These are phyloP conservation scores for Rhadinocentrus ornatus DNA, from an alignment of 2,797 vertebrate genomes.

Conservation along the genomic window DNA sequence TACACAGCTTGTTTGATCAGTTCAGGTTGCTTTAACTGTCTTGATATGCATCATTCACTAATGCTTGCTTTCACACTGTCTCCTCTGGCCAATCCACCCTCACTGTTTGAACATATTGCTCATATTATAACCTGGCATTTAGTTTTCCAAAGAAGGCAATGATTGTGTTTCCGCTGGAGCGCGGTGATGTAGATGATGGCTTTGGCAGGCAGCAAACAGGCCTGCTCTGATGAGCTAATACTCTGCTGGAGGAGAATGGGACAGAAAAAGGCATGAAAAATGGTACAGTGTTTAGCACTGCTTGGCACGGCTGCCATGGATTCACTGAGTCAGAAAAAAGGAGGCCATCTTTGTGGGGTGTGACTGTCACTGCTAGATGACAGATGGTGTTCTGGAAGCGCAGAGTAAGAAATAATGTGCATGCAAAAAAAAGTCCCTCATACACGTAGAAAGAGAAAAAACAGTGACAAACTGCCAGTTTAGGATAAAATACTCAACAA, in stretches of 20 bases:
- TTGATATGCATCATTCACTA: slow-evolving; percentile 13
- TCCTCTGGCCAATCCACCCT: slow-evolving; percentile 15
- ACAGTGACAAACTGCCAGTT: slow-evolving; percentile 43
- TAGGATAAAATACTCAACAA: slow-evolving; percentile 43
- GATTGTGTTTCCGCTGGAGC: slow-evolving; percentile 67
- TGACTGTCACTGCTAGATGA: slow-evolving; percentile 59
- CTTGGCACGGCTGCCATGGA: slow-evolving; percentile 58
- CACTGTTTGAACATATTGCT: slow-evolving; percentile 56
- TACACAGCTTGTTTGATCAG: too few species aligned
- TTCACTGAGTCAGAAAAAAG: slow-evolving; percentile 70
- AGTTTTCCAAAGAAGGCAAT: slow-evolving; percentile 61
- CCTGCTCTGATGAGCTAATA: slow-evolving; percentile 55
- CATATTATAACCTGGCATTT: slow-evolving; percentile 55
- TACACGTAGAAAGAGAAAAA: slow-evolving; percentile 42
- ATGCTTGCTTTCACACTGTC: not conserved
- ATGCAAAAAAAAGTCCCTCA: slow-evolving; percentile 54
- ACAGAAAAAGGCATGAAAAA: slow-evolving; percentile 55
- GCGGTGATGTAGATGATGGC: slow-evolving; percentile 67
- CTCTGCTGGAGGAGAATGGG: slow-evolving; percentile 52
- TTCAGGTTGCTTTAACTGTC: not conserved
- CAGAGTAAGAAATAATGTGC: slow-evolving; percentile 55
- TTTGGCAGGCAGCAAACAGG: slow-evolving; percentile 64
- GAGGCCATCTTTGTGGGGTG: slow-evolving; percentile 55
- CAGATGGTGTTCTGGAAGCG: slow-evolving; percentile 48
- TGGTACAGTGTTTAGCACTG: slow-evolving; percentile 58